Percentiles rank a stretch among this genome's conserved stretches.
phyloP scores from a whole-genome alignment of 2,113 vertebrate species.

The Cinclus cinclus region DNA sequence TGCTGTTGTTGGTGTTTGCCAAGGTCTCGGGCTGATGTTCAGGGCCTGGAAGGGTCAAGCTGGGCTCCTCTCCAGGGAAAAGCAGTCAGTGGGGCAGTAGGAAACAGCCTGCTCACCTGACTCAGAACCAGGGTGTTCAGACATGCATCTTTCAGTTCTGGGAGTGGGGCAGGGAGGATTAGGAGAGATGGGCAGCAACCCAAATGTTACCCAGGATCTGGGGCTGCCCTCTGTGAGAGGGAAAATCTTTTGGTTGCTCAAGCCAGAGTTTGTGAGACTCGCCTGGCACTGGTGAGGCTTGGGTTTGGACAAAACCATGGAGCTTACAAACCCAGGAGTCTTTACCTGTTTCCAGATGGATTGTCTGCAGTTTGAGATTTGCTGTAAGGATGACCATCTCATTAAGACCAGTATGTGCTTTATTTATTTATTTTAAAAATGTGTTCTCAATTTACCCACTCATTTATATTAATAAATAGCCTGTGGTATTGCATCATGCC shows the following conservation, averaged over 20 bases:
- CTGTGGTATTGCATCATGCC: neutral
- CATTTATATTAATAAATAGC: neutral
- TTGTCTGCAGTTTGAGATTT: neutral
- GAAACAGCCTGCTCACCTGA: neutral
- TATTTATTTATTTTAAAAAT: neutral
- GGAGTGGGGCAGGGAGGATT: neutral
- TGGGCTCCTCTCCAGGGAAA: neutral
- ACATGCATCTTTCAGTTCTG: neutral
- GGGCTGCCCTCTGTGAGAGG: neutral
- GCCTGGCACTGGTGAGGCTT: neutral
- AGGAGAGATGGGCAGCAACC: neutral
- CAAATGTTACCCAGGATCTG: neutral
- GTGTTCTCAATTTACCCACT: neutral
- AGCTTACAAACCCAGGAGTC: neutral
- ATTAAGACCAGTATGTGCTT: neutral
- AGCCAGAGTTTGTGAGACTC: neutral
- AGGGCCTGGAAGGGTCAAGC: neutral
- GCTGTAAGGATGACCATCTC: neutral
- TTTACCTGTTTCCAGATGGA: neutral
- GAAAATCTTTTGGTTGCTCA: neutral
- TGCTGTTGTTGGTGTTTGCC: neutral
- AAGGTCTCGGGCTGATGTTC: neutral
- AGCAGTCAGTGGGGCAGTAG: neutral
- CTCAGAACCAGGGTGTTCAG: neutral
- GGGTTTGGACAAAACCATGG: neutral